Evolutionary conservation across 2,797 vertebrate genomes (phyloP).

Genomic region (Tokudaia muenninki): DNA sequence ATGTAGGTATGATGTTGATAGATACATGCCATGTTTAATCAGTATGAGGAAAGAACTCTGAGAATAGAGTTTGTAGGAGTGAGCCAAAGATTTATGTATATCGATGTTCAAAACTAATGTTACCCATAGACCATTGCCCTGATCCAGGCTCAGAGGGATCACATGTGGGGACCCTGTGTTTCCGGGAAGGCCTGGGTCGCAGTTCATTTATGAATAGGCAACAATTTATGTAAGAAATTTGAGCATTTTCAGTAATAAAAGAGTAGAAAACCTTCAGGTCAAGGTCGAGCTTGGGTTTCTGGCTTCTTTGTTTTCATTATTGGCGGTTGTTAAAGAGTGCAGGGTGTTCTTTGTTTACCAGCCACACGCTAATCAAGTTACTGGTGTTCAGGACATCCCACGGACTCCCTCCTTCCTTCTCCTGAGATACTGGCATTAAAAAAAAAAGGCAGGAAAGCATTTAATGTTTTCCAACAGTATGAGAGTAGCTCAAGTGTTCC

Average conservation of each 20-base stretch:
- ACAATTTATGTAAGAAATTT: neutral
- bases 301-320: conserved; percentile 27
- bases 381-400: neutral
- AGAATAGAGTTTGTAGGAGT: neutral
- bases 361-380: conserved; percentile 26
- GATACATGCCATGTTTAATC: accelerated
- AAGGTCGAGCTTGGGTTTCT: neutral
- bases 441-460: neutral
- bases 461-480: conserved; percentile 28
- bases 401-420: neutral
- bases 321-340: conserved; percentile 6
- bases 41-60: neutral
- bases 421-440: neutral
- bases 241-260: conserved; percentile 9
- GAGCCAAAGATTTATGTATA: neutral
- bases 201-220: neutral
- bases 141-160: neutral
- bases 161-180: neutral
- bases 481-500: neutral
- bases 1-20: no score
- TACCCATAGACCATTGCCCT: neutral
- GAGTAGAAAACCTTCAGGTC: neutral
- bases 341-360: conserved; percentile 44
- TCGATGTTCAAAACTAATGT: neutral
- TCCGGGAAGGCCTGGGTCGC: neutral